Base-by-base conservation (phyloP, 2,888 invertebrate genomes). In the Ptilodon capucinus region DNA sequence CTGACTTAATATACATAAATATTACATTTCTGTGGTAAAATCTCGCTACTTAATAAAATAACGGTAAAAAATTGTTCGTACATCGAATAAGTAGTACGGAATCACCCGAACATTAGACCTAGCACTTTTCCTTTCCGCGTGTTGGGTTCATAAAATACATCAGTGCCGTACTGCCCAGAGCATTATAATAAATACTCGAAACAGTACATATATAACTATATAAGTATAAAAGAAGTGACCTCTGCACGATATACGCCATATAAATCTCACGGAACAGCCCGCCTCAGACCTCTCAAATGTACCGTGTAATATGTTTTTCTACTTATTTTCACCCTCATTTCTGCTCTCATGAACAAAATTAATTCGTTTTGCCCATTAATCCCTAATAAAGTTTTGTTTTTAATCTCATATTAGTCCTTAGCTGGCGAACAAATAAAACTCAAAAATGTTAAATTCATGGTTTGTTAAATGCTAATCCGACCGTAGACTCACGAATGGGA, bases 251-350 rank as follows among this genome's bases (percentile, higher is more conserved):
- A 13, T n/a, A 39, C 1, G 19, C 13, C 40, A 8, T 40, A 40
- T 25, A 40, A 25, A 40, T 25, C 14, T 14, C 23, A 9, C 9
- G 9, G 25, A 40, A 23, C 14, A 16, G 25, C 16, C 14, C 23
- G 6, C 16, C 14, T 11, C 40, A 25, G 25, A 40, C 39, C 40
- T 40, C 40, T 16, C 8, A 40, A 40, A 40, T 40, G 40, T 40
- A 40, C 23, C 40, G 40, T 40, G 40, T 25, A 40, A 40, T 40
- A 25, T 40, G 40, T 40, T 40, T 40, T 40, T 40, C 40, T 40
- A 40, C 40, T 40, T 40, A 40, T 40, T 40, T 40, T 25, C 40
- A 40, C 40, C 16, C 16, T 16, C 25, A 40, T 25, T 23, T 40
- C 40, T 16, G 40, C 23, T 11, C 23, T 8, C 14, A 16, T 40